Evolutionary conservation across 2,797 vertebrate genomes (phyloP).

Genomic region (Eremophila alpestris): DNA sequence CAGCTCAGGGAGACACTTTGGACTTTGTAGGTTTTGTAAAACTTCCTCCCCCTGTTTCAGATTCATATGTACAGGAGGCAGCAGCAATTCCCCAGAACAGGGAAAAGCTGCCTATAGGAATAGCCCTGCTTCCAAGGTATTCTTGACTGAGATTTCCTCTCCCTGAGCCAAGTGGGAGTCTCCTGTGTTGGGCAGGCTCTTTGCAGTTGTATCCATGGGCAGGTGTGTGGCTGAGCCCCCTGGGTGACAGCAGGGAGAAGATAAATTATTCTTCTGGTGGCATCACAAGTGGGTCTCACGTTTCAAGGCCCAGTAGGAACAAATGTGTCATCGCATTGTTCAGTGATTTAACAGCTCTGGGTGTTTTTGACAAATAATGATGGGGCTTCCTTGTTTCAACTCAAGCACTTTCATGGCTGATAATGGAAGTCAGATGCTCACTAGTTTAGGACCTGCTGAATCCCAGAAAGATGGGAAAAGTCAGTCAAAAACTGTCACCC

Average conservation of each 20-base stretch:
- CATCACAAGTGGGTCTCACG: neutral
- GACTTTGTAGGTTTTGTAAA: neutral
- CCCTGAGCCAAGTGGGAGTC: neutral
- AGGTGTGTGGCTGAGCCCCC: neutral
- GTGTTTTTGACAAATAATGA: slow-evolving; percentile 54
- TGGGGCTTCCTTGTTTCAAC: slow-evolving; percentile 51
- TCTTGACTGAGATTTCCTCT: neutral
- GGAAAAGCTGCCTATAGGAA: neutral
- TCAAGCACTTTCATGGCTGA: slow-evolving; percentile 32
- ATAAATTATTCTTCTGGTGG: neutral
- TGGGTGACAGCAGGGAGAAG: neutral
- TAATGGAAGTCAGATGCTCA: neutral
- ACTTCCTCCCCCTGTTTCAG: neutral
- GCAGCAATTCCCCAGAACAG: neutral
- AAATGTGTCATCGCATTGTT: slow-evolving; percentile 16
- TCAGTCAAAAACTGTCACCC: neutral
- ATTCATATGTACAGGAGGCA: neutral
- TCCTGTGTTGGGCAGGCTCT: neutral
- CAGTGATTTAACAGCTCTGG: slow-evolving; percentile 36
- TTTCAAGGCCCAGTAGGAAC: slow-evolving; percentile 32
- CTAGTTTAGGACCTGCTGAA: neutral
- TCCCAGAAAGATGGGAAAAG: neutral
- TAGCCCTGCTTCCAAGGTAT: neutral
- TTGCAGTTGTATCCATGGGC: neutral
- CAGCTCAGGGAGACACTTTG: neutral